A percentile compares a stretch with the other conserved stretches of the same genome.
Evolutionary conservation across 1,140 invertebrate genomes (phyloP).

Genomic region (Hyles euphorbiae): DNA sequence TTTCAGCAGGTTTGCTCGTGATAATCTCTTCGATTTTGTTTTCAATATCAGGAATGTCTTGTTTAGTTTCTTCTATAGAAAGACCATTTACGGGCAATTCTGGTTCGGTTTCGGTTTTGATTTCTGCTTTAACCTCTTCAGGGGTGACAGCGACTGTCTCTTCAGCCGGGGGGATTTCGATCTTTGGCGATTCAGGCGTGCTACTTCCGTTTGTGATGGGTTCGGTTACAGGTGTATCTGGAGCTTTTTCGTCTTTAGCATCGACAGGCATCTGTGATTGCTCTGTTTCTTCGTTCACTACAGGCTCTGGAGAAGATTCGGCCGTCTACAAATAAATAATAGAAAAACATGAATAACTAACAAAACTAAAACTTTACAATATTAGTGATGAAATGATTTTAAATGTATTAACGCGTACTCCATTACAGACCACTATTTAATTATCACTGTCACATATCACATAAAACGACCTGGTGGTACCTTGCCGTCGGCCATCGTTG

Average conservation of each 20-base stretch:
- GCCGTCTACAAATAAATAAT: conserved; percentile 43
- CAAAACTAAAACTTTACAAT: too few species aligned
- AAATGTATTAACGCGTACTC: background rate
- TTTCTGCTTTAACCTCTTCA: conserved; percentile 41
- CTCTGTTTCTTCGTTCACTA: conserved; percentile 42
- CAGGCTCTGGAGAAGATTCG: conserved; percentile 47
- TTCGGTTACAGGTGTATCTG: conserved; percentile 72
- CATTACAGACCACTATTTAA: background rate
- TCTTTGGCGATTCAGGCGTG: conserved; percentile 65
- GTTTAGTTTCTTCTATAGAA: conserved; percentile 56
- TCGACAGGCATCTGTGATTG: conserved; percentile 50
- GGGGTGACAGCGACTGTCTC: conserved; percentile 32
- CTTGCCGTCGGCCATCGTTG: conserved; percentile 43
- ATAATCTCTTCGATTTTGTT: conserved; percentile 41
- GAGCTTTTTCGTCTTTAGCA: conserved; percentile 63
- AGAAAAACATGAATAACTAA: background rate
- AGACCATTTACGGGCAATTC: conserved; percentile 67
- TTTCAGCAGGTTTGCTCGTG: conserved; percentile 54
- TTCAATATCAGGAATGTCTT: conserved; percentile 36
- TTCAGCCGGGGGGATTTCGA: conserved; percentile 38
- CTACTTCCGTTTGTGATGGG: conserved; percentile 70
- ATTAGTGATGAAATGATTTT: background rate
- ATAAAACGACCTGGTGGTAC: conserved; percentile 20
- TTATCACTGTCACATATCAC: conserved; percentile 6
- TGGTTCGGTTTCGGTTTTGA: conserved; percentile 47